Base-by-base conservation (phyloP, 2,113 vertebrate species). In the Proteles cristata region DNA sequence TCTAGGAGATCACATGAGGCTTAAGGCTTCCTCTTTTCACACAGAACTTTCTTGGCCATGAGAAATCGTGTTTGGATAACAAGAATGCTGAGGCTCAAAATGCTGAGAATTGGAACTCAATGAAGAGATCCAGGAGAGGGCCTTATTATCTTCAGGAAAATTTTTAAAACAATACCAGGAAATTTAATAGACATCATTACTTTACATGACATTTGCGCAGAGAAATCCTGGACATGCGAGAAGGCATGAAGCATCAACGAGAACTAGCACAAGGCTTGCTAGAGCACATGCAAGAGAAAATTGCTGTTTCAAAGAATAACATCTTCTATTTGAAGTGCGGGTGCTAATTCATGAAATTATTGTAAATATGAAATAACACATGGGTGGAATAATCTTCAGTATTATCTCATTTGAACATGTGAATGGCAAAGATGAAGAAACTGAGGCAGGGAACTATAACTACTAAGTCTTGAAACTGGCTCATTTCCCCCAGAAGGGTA, bases 1-100 rank as follows among this genome's bases (percentile, higher is more conserved):
- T 91, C 94, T 74, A 97, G 91, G 97, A 93, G 93, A 96, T 88
- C 6, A 45, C 11, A 10, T 2, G 17, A 97, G 81, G 9, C 48
- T 93, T 96, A 85, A 90, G 81, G 65, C 55, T 97, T 95, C 96
- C 95, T 98, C 97, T 92, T 39, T 76, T 94, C 93, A 90, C 48
- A 94, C 53, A 93, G 95, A 97, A 84, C 83, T 97, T 95, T 88
- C 96, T 81, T 95, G 92, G 97, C 96, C 85, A 97, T 97, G 93
- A 98, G 48, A 97, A 97, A 94, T 90, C 94, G 28, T 68, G 90
- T 97, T 96, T 94, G 98, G 96, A 92, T 93, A 93, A 83, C 90
- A 88, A 93, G 95, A 90, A 93, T 90, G 31, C 66, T 92, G 89
- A 94, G 86, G 97, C 93, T 98, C 61, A 94, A 84, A 94, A 71